Evolutionary conservation across 2,797 vertebrate species (phyloP).

Genomic region (Melanotaenia parkinsoni): DNA sequence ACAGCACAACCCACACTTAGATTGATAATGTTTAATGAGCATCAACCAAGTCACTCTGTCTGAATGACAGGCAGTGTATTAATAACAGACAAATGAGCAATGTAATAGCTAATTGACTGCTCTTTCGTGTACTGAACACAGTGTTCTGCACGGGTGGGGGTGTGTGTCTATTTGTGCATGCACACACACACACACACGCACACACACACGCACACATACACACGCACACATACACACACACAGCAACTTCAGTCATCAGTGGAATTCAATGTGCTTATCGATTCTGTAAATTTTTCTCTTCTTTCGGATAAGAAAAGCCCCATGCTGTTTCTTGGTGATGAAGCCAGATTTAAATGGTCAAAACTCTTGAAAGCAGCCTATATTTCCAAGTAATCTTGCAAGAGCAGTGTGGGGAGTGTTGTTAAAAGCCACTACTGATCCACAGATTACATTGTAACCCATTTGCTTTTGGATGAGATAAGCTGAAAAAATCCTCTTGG

Average conservation of each 20-base stretch:
- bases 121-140: slow-evolving; percentile 69
- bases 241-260: slow-evolving; percentile 49
- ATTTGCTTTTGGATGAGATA: slow-evolving; percentile 53
- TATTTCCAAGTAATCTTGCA: slow-evolving; percentile 68
- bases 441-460: slow-evolving; percentile 63
- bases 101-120: slow-evolving; percentile 71
- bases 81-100: slow-evolving; percentile 64
- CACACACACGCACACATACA: no score
- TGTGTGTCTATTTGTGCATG: no score
- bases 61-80: slow-evolving; percentile 65
- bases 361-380: slow-evolving; percentile 50
- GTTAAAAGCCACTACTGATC: slow-evolving; percentile 64
- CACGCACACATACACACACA: not conserved
- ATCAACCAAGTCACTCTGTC: slow-evolving; percentile 40
- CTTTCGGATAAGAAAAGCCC: slow-evolving; percentile 48
- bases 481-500: slow-evolving; percentile 40
- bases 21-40: slow-evolving; percentile 41
- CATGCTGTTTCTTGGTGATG: slow-evolving; percentile 58
- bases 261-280: slow-evolving; percentile 57
- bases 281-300: slow-evolving; percentile 49
- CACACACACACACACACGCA: no score
- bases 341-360: slow-evolving; percentile 43
- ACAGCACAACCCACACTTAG: slow-evolving; percentile 4
- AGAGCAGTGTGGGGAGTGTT: slow-evolving; percentile 45
- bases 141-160: slow-evolving; percentile 56